Evolutionary conservation across 2,888 invertebrate species (phyloP).

Genomic region (Perdita meconis): DNA sequence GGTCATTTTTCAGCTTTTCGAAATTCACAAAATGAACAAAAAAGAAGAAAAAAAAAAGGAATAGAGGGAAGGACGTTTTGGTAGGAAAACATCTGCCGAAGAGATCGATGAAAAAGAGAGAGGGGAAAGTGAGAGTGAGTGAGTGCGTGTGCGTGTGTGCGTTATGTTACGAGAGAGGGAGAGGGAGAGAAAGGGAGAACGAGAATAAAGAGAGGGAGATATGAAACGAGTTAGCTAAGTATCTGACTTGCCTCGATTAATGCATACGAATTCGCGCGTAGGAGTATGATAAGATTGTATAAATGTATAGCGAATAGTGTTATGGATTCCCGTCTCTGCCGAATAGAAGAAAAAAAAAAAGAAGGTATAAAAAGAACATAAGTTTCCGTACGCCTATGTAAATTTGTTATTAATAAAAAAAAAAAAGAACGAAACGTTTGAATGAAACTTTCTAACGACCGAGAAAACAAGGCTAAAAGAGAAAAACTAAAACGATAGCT

Average conservation of each 20-base stretch:
- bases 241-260: constrained; percentile 67
- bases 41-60: not conserved
- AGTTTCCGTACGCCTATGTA: constrained; percentile 78
- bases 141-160: too few relatives aligned
- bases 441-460: constrained; percentile 67
- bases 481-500: constrained; percentile 27
- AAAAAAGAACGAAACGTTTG: constrained; percentile 57
- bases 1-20: constrained; percentile 49
- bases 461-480: constrained; percentile 52
- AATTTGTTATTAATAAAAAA: constrained; percentile 77
- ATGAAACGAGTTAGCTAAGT: constrained; percentile 46
- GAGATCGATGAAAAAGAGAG: constrained; percentile 20
- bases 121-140: constrained; percentile 15
- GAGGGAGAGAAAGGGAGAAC: not conserved
- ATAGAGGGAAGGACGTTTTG: constrained; percentile 11
- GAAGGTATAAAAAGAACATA: constrained; percentile 65
- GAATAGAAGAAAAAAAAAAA: constrained; percentile 73
- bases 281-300: constrained; percentile 79
- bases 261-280: constrained; percentile 68
- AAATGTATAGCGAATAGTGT: constrained; percentile 83
- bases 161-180: not conserved
- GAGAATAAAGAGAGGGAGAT: constrained; percentile 21
- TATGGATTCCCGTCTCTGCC: constrained; percentile 77
- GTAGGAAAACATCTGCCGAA: constrained; percentile 28
- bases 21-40: constrained; percentile 33